Percentiles rank a stretch among this genome's conserved stretches.
These are phyloP conservation scores for Ophioderma brevispina DNA, from an alignment of 35 echinoderm and acorn worm species.

Conservation along the genomic window DNA sequence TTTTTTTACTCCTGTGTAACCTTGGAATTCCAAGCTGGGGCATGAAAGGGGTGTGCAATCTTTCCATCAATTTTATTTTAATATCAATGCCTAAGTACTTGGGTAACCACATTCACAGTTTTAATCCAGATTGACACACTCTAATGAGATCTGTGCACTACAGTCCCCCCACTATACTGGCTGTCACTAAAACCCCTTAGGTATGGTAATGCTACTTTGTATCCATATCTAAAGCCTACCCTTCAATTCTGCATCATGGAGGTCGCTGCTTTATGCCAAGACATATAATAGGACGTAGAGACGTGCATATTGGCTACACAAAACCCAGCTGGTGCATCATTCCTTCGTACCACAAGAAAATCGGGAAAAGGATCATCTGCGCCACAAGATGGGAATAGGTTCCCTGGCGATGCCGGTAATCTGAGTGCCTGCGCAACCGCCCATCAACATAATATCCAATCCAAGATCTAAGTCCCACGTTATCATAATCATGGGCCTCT, in stretches of 20 bases:
- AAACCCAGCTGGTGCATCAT: neutral
- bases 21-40: too few species aligned
- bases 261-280: neutral
- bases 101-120: too few species aligned
- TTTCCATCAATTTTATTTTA: too few species aligned
- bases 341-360: neutral
- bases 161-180: too few species aligned
- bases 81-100: too few species aligned
- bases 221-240: neutral
- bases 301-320: neutral
- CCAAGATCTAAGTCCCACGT: slow-evolving; percentile 33
- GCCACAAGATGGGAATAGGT: neutral
- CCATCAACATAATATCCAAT: slow-evolving; percentile 53
- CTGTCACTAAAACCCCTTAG: too few species aligned
- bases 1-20: too few species aligned
- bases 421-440: slow-evolving; percentile 2
- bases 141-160: too few species aligned
- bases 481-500: slow-evolving; percentile 5
- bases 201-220: too few species aligned
- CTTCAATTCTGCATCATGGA: neutral
- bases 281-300: neutral
- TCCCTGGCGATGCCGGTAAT: neutral
- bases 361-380: slow-evolving; percentile 12
- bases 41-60: too few species aligned
- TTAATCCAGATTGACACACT: too few species aligned